Evolutionary conservation across 2,888 invertebrate genomes (phyloP), one percentile per base, ranked within the genome.

Genomic region (Drosophila tripunctata): DNA sequence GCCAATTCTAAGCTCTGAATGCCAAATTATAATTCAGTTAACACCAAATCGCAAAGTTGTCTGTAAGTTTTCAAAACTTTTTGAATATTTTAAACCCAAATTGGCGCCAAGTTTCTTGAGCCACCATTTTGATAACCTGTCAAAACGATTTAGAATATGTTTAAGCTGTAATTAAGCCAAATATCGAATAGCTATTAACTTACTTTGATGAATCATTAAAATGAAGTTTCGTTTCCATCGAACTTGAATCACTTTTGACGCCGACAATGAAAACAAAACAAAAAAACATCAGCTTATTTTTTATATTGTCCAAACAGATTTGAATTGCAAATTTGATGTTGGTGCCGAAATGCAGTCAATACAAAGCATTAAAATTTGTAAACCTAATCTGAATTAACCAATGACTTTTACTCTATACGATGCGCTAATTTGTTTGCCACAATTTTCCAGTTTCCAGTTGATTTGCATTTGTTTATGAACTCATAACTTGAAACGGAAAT

Each of bases 401-500:
- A 51, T 38, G 47, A 63, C 58, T 56, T 69, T 73, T 58, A 66
- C 64, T 51, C 22, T 10, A 27, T 55, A 67, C 62, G 81, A 81
- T 77, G 81, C 81, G 87, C 87, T 84, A 87, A 81, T 81, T 81
- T 81, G 80, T 71, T 51, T 84, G 78, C 68, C 78, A 84, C 85
- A 69, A 80, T 84, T 86, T 81, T 80, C 78, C 81, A 69, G 36
- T 86, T 81, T 80, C 78, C 81, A 69, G 36, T 58, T 77, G 55
- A 87, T 81, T 81, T 84, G 75, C 81, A 81, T 81, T 76, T 83
- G 78, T 67, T 87, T 81, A 87, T 85, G 76, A 87, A 87, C 82
- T 71, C 74, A 87, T 87, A 87, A 87, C 75, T 66, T 52, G 40
- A 14, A 63, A 47, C 84, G 87, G 81, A 87, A 87, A 87, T 84